phyloP scores from a whole-genome alignment of 2,797 vertebrate species.

The Phalloptychus januarius region DNA sequence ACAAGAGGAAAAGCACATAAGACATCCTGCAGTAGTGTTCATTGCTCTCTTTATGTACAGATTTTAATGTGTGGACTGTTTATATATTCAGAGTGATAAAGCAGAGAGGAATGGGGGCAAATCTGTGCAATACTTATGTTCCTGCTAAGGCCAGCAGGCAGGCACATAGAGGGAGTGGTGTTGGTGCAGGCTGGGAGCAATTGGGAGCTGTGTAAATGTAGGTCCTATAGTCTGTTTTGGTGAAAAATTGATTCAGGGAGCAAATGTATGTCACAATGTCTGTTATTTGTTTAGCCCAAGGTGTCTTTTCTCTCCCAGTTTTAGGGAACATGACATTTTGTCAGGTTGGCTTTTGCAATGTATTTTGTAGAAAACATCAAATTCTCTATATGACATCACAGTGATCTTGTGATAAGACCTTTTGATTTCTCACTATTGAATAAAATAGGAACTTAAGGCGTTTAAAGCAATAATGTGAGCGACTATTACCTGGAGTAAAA shows the following conservation, averaged over 20 bases:
- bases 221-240: constrained; percentile 37
- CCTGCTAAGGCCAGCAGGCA: constrained; percentile 47
- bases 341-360: constrained; percentile 12
- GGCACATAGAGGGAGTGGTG: constrained; percentile 37
- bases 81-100: constrained; percentile 1
- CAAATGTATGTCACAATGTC: constrained; percentile 43
- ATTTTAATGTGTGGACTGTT: neutral
- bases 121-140: constrained; percentile 23
- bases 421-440: constrained; percentile 11
- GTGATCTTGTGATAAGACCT: constrained; percentile 21
- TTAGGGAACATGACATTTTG: constrained; percentile 8
- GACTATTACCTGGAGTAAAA: constrained; percentile 1
- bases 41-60: constrained; percentile 11
- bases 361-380: constrained; percentile 10
- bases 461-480: neutral
- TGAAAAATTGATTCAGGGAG: constrained; percentile 36
- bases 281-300: constrained; percentile 46
- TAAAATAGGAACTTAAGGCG: constrained; percentile 7
- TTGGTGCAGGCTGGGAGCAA: constrained; percentile 20
- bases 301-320: constrained; percentile 19
- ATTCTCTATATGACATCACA: constrained; percentile 11
- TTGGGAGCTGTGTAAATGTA: constrained; percentile 10
- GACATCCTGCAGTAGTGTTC: constrained; percentile 23
- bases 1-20: constrained; percentile 16
- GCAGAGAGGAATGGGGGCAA: neutral